Percentiles rank a stretch among this genome's conserved stretches.
These are phyloP conservation scores for Poeciliopsis occidentalis DNA, from an alignment of 2,113 vertebrate genomes.

Conservation along the genomic window DNA sequence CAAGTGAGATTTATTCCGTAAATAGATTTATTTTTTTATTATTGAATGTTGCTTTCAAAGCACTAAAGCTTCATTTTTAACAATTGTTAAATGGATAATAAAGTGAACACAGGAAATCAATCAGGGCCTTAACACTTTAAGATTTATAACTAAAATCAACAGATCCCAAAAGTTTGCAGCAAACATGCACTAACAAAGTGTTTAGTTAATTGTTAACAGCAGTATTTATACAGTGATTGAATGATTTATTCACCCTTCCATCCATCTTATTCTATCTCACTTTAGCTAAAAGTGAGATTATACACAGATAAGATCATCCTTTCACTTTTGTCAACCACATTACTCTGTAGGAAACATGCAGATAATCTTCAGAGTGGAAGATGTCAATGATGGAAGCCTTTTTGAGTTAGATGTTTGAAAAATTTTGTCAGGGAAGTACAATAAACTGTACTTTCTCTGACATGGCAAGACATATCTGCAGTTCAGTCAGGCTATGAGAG, in stretches of 20 bases:
- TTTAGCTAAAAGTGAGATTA: neutral
- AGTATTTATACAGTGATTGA: neutral
- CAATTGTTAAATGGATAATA: neutral
- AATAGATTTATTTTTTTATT: neutral
- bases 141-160: neutral
- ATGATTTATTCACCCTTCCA: neutral
- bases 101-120: neutral
- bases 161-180: neutral
- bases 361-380: neutral
- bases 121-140: neutral
- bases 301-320: neutral
- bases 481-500: neutral
- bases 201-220: neutral
- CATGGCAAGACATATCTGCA: neutral
- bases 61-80: neutral
- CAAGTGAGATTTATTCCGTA: neutral
- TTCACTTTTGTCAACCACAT: neutral
- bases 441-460: no score
- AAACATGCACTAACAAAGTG: neutral
- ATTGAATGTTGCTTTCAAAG: neutral
- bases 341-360: neutral
- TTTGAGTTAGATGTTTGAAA: neutral
- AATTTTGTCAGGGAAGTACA: no score
- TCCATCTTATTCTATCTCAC: neutral
- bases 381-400: neutral